Percentiles rank a stretch among this genome's conserved stretches.
Evolutionary conservation across 2,888 invertebrate species (phyloP).

Genomic region (Megalurothrips usitatus): DNA sequence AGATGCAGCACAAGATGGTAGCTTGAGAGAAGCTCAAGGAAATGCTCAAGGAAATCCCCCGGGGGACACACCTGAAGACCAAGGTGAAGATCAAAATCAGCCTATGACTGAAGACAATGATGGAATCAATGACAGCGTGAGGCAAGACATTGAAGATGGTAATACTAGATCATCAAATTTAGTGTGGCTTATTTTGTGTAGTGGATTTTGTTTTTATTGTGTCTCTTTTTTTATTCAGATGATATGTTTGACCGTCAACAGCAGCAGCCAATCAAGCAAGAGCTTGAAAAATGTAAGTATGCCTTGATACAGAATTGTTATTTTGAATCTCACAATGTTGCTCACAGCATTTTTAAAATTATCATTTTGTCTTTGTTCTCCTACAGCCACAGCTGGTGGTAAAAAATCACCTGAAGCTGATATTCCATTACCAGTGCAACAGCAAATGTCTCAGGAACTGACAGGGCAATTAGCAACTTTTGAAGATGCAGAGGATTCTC

Average conservation of each 20-base stretch:
- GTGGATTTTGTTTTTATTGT: not conserved
- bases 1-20: not conserved
- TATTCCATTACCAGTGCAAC: not conserved
- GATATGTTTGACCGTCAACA: not conserved
- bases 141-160: not conserved
- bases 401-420: not conserved
- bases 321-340: too few relatives aligned
- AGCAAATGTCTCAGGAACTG: not conserved
- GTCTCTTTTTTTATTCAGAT: not conserved
- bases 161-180: not conserved
- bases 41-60: not conserved
- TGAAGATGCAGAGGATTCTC: constrained; percentile 53
- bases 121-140: not conserved
- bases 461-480: constrained; percentile 32
- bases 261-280: not conserved
- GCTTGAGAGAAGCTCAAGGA: not conserved
- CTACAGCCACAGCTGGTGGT: not conserved
- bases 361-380: not conserved
- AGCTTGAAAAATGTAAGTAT: not conserved
- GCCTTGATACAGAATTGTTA: too few relatives aligned
- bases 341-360: too few relatives aligned
- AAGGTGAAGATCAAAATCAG: not conserved
- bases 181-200: not conserved
- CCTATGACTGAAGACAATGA: not conserved
- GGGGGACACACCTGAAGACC: not conserved